phyloP scores from a whole-genome alignment of 2,797 vertebrate genomes.

The Epinephelus coioides region DNA sequence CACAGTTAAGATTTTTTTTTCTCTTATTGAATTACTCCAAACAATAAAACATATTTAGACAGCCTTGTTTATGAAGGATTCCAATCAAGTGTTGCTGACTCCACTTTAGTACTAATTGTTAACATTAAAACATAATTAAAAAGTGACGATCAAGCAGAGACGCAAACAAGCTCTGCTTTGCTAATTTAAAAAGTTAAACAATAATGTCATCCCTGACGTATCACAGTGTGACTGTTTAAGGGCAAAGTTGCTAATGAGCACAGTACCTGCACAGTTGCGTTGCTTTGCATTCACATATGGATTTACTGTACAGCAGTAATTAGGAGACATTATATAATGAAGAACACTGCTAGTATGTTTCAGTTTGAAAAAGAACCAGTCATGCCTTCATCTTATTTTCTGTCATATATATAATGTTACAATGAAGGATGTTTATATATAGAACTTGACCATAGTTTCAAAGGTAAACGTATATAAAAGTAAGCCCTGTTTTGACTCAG shows the following conservation, averaged over 20 bases:
- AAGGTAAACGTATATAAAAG: too few species aligned
- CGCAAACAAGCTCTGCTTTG: conserved; percentile 65
- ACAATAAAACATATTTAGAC: conserved; percentile 54
- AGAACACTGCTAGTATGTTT: background rate
- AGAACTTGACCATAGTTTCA: too few species aligned
- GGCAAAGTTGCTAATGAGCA: conserved; percentile 73
- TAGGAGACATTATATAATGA: conserved; percentile 21
- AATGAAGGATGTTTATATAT: too few species aligned
- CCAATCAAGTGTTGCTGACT: conserved; percentile 85
- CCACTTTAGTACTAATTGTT: conserved; percentile 86
- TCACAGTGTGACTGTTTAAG: conserved; percentile 58
- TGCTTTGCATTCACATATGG: conserved; percentile 27
- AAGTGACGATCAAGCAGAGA: conserved; percentile 85
- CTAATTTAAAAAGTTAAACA: conserved; percentile 76
- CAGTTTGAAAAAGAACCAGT: too few species aligned
- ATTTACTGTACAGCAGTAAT: conserved; percentile 41
- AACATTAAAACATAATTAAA: conserved; percentile 90
- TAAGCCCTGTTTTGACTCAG: too few species aligned
- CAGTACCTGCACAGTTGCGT: conserved; percentile 22
- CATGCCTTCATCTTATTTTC: too few species aligned
- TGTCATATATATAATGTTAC: too few species aligned
- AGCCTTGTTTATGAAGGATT: conserved; percentile 64
- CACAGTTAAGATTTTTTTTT: background rate
- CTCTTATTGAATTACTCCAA: conserved; percentile 41
- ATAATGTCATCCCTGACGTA: conserved; percentile 68